Percentiles rank a stretch among this genome's conserved stretches.
These are phyloP conservation scores for Pseudorasbora parva DNA, from an alignment of 2,113 vertebrate species.

Conservation along the genomic window DNA sequence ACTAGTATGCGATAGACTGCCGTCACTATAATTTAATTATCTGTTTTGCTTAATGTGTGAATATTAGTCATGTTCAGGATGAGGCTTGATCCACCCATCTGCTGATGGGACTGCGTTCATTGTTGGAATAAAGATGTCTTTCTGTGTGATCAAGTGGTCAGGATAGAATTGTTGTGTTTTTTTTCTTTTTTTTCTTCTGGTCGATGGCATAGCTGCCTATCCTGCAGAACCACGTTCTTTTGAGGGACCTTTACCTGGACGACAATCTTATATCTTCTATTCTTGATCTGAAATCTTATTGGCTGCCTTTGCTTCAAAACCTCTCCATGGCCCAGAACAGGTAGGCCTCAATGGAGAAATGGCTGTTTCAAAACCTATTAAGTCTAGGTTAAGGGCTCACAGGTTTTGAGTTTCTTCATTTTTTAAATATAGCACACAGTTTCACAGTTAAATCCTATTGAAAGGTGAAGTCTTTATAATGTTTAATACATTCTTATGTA, in stretches of 20 bases:
- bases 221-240: constrained; percentile 88
- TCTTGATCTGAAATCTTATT: constrained; percentile 76
- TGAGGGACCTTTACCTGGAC: constrained; percentile 86
- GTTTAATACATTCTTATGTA: neutral
- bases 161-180: neutral
- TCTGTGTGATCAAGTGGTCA: neutral
- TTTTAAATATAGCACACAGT: neutral
- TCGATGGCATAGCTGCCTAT: constrained; percentile 75
- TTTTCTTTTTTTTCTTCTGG: neutral
- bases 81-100: constrained; percentile 23
- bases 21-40: constrained; percentile 47
- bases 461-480: neutral
- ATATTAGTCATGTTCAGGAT: constrained; percentile 43
- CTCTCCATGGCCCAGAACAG: constrained; percentile 86
- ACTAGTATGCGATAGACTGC: neutral
- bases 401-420: neutral
- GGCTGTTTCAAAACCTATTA: neutral
- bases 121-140: constrained; percentile 37
- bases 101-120: constrained; percentile 43
- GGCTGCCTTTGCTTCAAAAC: constrained; percentile 86
- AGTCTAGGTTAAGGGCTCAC: neutral
- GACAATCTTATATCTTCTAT: constrained; percentile 87
- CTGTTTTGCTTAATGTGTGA: constrained; percentile 25
- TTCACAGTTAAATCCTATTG: neutral
- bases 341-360: constrained; percentile 54